Conservation (phyloP, 2,888 invertebrate species). For the Hemithea aestivaria region DNA sequence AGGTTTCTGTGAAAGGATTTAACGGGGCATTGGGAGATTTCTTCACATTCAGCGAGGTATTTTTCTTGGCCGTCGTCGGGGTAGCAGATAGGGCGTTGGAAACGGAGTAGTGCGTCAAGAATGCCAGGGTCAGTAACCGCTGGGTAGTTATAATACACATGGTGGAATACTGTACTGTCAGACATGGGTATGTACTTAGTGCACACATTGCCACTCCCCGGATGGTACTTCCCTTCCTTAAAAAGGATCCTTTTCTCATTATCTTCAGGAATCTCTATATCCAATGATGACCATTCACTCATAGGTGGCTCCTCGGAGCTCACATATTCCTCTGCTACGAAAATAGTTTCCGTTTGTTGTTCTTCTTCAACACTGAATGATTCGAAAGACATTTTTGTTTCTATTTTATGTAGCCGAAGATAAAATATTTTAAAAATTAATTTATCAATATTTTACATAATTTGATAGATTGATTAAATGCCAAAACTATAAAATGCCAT, state of each 20-base stretch:
- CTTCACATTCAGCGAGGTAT: conserved; percentile 51
- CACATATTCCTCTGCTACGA: conserved; percentile 29
- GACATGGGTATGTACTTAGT: conserved; percentile 49
- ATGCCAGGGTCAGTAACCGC: conserved; percentile 60
- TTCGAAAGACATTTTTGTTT: conserved; percentile 3
- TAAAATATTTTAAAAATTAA: neutral
- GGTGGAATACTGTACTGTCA: conserved; percentile 48
- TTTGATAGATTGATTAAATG: no score
- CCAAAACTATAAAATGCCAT: no score
- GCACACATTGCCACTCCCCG: conserved; percentile 57
- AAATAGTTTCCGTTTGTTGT: conserved; percentile 13
- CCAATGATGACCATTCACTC: conserved; percentile 58
- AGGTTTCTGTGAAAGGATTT: conserved; percentile 44
- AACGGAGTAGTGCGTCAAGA: conserved; percentile 40
- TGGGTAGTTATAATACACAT: conserved; percentile 58
- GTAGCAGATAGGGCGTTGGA: conserved; percentile 37
- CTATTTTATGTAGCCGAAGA: no score
- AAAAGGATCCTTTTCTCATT: conserved; percentile 39
- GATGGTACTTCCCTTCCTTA: conserved; percentile 42
- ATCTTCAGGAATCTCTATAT: conserved; percentile 30
- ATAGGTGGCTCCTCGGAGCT: conserved; percentile 54
- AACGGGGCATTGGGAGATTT: conserved; percentile 51
- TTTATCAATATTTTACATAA: no score
- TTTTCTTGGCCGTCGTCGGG: conserved; percentile 56
- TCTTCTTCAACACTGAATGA: no score